phyloP scores from a whole-genome alignment of 1,140 invertebrate genomes.

The Brachionus manjavacas region DNA sequence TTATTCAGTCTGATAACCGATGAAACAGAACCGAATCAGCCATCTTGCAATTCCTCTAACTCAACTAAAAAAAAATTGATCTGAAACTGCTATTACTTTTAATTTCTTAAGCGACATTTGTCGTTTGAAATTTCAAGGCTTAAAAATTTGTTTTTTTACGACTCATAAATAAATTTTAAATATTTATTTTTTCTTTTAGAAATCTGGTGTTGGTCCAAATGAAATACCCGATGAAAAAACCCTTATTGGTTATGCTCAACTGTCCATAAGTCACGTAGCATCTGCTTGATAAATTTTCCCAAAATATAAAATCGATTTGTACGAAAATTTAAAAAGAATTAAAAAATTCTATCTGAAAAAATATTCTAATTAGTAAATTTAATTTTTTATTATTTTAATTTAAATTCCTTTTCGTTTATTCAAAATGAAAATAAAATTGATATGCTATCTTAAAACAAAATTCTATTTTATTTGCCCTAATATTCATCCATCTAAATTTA shows the following conservation, averaged over 20 bases:
- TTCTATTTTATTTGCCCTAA: too few relatives aligned
- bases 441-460: neutral
- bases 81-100: too few relatives aligned
- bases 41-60: too few relatives aligned
- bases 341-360: neutral
- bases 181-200: conserved; percentile 62
- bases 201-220: conserved; percentile 71
- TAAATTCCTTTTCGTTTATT: conserved; percentile 4
- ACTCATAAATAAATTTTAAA: neutral
- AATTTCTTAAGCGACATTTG: too few relatives aligned
- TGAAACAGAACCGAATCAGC: too few relatives aligned
- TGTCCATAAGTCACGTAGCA: conserved; percentile 65
- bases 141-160: neutral
- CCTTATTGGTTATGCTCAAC: conserved; percentile 89
- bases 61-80: too few relatives aligned
- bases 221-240: conserved; percentile 87
- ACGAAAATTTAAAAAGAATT: neutral
- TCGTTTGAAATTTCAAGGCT: too few relatives aligned
- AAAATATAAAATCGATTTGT: neutral
- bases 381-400: neutral
- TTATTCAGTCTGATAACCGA: too few relatives aligned
- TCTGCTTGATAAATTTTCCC: neutral
- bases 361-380: neutral
- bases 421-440: neutral
- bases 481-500: too few relatives aligned